Base-by-base conservation (phyloP, 2,113 vertebrate species). In the Perognathus longimembris region DNA sequence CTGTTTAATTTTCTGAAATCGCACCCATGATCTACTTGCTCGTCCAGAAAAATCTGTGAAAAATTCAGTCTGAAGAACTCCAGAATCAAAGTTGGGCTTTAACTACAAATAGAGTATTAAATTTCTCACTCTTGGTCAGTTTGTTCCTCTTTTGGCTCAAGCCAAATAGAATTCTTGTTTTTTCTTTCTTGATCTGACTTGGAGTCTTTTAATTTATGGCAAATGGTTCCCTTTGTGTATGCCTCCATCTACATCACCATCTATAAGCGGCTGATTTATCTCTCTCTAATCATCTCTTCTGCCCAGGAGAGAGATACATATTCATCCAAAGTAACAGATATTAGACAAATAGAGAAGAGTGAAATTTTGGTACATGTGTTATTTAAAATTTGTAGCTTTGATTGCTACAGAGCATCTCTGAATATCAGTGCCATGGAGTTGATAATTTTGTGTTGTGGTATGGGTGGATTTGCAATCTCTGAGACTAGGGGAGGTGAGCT, bases 51-150 rank as follows among this genome's bases (percentile, higher is more conserved):
- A 54, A 20, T 11, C 17, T 36, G 50, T 66, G 36, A n/a, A 75
- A 64, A 79, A 34, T 42, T 90, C 24, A 79, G 10, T 59, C 57
- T 81, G 63, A 71, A 83, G 26, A 88, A 81, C 14, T 59, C 71
- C 84, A 92, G 74, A 75, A 63, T 71, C 63, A 83, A 59, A 11
- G 50, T 81, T 73, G 30, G 83, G n/a, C 67, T 34, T 82, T 82
- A 89, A 17, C 20, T 69, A 34, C 45, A 76, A 79, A 75, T 45
- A 75, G 15, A n/a, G 1, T 74, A 75, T 59, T 81, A 42, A 87
- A n/a, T n/a, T 79, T 7, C 17, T 30, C 6, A 80, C 11, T 17
- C 45, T 64, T n/a, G 50, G 38, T 86, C 30, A 45, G 7, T 61
- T 61, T 71, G 79, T 7, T 7, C 28, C 24, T 42, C 32, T 78